Evolutionary conservation across 1,140 invertebrate species (phyloP).

Genomic region (Micrasema longulum): DNA sequence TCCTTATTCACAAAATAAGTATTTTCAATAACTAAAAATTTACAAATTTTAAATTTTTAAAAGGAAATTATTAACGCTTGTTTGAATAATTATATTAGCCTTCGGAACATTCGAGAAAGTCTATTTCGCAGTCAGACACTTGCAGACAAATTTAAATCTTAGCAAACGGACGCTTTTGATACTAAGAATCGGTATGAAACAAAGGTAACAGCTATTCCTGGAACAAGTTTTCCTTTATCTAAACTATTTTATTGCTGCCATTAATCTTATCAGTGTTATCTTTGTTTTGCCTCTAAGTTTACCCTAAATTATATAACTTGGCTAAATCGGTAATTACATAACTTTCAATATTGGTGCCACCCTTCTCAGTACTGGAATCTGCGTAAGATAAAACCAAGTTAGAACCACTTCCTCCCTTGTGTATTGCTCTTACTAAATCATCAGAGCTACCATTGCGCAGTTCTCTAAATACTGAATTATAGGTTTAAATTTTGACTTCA

Average conservation of each 20-base stretch:
- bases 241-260: slow-evolving; percentile 47
- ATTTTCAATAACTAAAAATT: too few species aligned
- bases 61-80: too few species aligned
- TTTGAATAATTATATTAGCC: too few species aligned
- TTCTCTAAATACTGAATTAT: slow-evolving; percentile 13
- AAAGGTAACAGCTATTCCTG: slow-evolving; percentile 22
- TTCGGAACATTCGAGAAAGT: too few species aligned
- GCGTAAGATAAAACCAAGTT: slow-evolving; percentile 36
- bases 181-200: not conserved
- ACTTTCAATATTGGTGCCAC: slow-evolving; percentile 48
- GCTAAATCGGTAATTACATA: slow-evolving; percentile 49
- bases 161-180: too few species aligned
- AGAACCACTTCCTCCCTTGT: slow-evolving; percentile 32
- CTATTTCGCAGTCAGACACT: too few species aligned
- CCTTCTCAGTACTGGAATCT: slow-evolving; percentile 21
- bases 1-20: too few species aligned
- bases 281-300: slow-evolving; percentile 46
- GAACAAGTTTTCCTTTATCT: slow-evolving; percentile 39
- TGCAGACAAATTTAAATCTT: too few species aligned
- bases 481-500: slow-evolving; percentile 22
- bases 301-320: slow-evolving; percentile 47
- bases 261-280: slow-evolving; percentile 49
- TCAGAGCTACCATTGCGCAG: slow-evolving; percentile 14
- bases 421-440: slow-evolving; percentile 36
- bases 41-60: too few species aligned